Conservation (phyloP, 1,140 invertebrate species). For the Ceratoteleas bidentatus region DNA sequence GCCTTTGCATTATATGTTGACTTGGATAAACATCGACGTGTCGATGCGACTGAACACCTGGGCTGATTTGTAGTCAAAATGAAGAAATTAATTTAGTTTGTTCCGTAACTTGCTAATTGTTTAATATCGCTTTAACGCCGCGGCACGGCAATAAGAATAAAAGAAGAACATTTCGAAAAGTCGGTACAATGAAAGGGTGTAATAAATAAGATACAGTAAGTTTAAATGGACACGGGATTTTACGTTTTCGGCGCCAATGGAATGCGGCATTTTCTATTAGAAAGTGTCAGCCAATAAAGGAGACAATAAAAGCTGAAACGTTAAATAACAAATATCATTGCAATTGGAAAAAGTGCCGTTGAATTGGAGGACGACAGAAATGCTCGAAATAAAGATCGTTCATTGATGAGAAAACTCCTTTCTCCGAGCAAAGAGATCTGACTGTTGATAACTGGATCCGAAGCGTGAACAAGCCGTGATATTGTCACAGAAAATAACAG, state of each 20-base stretch:
- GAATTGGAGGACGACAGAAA: slow-evolving; percentile 19
- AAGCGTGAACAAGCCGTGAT: slow-evolving; percentile 63
- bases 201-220: slow-evolving; percentile 44
- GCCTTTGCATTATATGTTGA: no score
- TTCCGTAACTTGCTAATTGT: not conserved
- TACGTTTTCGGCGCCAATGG: slow-evolving; percentile 15
- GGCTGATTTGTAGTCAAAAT: no score
- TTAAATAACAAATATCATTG: slow-evolving; percentile 30
- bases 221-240: slow-evolving; percentile 35
- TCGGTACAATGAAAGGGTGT: slow-evolving; percentile 25
- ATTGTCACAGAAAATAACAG: slow-evolving; percentile 64
- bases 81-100: no score
- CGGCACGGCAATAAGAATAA: not conserved
- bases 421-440: slow-evolving; percentile 43
- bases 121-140: no score
- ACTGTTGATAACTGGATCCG: slow-evolving; percentile 46
- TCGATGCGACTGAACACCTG: no score
- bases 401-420: slow-evolving; percentile 45
- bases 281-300: slow-evolving; percentile 41
- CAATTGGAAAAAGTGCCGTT: slow-evolving; percentile 21
- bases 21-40: no score
- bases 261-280: slow-evolving; percentile 47
- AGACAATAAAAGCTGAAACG: slow-evolving; percentile 40
- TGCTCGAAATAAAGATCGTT: slow-evolving; percentile 27
- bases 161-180: slow-evolving; percentile 9